Evolutionary conservation across 2,113 vertebrate genomes (phyloP), one percentile per base, ranked within the genome.

Genomic region (Struthidea cinerea): DNA sequence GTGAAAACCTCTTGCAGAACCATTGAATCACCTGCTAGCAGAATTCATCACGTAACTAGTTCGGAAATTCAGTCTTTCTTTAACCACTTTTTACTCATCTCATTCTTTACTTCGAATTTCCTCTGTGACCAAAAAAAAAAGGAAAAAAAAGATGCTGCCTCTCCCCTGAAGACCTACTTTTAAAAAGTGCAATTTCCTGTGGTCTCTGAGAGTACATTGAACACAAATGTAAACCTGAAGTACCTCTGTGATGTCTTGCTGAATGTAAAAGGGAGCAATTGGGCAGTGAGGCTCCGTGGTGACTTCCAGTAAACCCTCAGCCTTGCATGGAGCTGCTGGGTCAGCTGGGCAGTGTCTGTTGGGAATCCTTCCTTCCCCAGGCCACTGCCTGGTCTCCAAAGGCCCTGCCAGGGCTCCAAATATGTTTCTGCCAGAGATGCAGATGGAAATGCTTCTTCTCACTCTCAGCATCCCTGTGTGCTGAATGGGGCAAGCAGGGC

Each of bases 161-260:
- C 21, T 71, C 52, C 49, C 32, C 23, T 3, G 55, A 47, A 96
- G 49, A 49, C 68, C 68, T 52, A 2, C 47, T 88, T 78, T 61
- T 57, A 5, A 56, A 37, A 93, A 55, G 56, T 81, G 69, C n/a
- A 28, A 60, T 90, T 96, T 97, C 96, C 96, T 97, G 94, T 94
- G 86, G 92, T 90, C 90, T 94, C 47, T 37, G 68, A 20, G 53
- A 71, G 73, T 21, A 41, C n/a, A 21, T 1, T 46, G 37, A 94
- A 44, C 16, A 35, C 11, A 86, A 32, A 68, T 32, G 28, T 52
- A 74, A 73, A 70, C 33, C 52, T 49, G 24, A 91, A 53, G 50
- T 42, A 59, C 11, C 27, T 85, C 35, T 39, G 15, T 23, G 55
- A 23, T 87, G 33, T 91, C 53, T 76, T 39, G 26, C 46, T 56